Evolutionary conservation across 1,140 invertebrate genomes (phyloP).

Genomic region (Ladona fulva): DNA sequence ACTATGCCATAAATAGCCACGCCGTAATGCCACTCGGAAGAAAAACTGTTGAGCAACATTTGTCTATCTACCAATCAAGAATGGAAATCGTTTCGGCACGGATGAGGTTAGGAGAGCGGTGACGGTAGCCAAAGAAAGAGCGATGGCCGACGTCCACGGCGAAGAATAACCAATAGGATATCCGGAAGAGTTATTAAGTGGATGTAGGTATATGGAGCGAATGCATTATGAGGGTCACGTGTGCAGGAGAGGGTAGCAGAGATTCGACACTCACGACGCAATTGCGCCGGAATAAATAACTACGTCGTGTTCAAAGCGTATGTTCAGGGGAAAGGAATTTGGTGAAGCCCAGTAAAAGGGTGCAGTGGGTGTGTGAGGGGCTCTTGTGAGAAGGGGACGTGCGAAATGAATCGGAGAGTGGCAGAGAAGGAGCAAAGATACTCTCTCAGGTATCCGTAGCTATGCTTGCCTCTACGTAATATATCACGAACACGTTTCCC

Average conservation of each 20-base stretch:
- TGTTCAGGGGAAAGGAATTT: no score
- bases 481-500: background rate
- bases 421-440: background rate
- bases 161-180: no score
- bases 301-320: no score
- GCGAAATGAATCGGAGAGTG: background rate
- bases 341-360: no score
- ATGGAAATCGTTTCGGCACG: background rate
- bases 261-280: no score
- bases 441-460: background rate
- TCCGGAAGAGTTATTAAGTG: no score
- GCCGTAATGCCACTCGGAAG: background rate
- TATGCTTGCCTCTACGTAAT: background rate
- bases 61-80: background rate
- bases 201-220: no score
- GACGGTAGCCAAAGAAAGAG: background rate
- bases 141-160: no score
- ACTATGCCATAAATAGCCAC: background rate
- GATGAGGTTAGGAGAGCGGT: background rate
- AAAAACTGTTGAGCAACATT: background rate
- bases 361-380: no score
- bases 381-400: background rate
- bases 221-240: no score
- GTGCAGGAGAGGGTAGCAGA: no score
- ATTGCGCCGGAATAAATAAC: no score